A percentile compares a stretch with the other conserved stretches of the same genome.
phyloP scores from a whole-genome alignment of 2,888 invertebrate species.

The Tipula vernalis region DNA sequence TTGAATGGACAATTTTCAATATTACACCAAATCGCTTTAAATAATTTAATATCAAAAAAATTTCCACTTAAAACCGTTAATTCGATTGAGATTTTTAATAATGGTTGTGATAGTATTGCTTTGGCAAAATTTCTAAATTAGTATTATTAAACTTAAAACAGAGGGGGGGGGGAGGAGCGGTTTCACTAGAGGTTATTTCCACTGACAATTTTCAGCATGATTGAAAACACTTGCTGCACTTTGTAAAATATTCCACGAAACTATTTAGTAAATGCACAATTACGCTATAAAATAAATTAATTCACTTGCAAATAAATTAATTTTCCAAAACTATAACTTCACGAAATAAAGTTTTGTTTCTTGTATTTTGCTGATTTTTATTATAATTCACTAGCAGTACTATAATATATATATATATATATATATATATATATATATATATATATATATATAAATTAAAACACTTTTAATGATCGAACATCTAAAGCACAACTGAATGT shows the following conservation, averaged over 20 bases:
- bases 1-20: too few relatives aligned
- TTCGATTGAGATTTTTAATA: neutral
- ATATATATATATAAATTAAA: too few relatives aligned
- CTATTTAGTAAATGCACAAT: neutral
- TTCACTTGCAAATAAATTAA: neutral
- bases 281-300: neutral
- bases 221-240: neutral
- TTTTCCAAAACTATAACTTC: neutral
- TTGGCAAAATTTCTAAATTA: neutral
- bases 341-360: neutral
- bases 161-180: too few relatives aligned
- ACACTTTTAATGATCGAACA: neutral
- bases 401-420: neutral
- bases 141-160: neutral
- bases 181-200: neutral
- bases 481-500: neutral
- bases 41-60: too few relatives aligned
- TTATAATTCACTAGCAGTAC: neutral
- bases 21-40: too few relatives aligned
- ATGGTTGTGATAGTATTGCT: neutral
- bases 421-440: too few relatives aligned
- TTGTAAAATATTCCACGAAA: neutral
- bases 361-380: neutral
- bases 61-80: too few relatives aligned
- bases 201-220: neutral